Evolutionary conservation across 2,113 vertebrate species (phyloP).

Genomic region (Xiphophorus hellerii): DNA sequence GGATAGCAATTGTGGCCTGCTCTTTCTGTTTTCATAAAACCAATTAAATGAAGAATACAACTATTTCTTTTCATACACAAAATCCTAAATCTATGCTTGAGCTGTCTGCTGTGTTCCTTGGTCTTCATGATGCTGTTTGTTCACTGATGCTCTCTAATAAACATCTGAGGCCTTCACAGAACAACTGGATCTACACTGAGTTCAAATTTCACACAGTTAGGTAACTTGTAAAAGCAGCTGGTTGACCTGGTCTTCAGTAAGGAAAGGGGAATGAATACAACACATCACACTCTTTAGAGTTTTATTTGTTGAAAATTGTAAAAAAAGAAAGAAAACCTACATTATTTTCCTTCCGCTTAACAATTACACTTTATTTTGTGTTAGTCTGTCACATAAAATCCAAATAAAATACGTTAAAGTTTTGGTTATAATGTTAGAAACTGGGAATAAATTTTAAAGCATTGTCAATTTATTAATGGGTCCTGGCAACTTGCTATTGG

Average conservation of each 20-base stretch:
- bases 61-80: too few relatives aligned
- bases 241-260: neutral
- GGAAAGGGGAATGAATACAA: neutral
- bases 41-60: too few relatives aligned
- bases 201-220: too few relatives aligned
- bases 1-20: too few relatives aligned
- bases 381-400: neutral
- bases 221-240: neutral
- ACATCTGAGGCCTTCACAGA: neutral
- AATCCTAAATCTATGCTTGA: neutral
- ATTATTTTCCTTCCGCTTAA: neutral
- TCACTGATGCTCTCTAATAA: neutral
- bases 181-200: neutral
- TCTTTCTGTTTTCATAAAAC: too few relatives aligned
- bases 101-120: neutral
- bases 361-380: neutral
- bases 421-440: neutral
- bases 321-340: too few relatives aligned
- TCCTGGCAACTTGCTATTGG: conserved; percentile 55
- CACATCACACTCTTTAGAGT: conserved; percentile 4
- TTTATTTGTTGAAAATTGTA: neutral
- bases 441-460: conserved; percentile 19
- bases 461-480: conserved; percentile 41
- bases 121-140: neutral
- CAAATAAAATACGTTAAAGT: neutral